Evolutionary conservation across 2,797 vertebrate genomes (phyloP).

Genomic region (Cyprinodon diabolis): DNA sequence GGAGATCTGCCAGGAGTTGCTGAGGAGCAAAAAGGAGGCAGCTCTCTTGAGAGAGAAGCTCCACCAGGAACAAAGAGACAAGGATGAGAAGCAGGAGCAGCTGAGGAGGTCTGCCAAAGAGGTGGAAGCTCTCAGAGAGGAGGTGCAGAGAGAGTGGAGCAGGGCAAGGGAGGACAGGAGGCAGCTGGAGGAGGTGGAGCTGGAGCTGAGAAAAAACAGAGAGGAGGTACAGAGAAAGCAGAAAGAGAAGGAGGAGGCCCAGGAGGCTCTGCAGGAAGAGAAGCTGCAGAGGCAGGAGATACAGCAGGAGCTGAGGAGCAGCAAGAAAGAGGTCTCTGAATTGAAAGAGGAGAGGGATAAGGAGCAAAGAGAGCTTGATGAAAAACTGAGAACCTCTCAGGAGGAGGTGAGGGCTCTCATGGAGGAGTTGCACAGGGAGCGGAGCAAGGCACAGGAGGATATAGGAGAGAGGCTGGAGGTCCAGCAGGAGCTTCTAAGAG

Average conservation of each 20-base stretch:
- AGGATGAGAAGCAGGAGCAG: neutral
- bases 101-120: no score
- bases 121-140: neutral
- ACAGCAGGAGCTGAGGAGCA: neutral
- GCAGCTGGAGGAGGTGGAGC: neutral
- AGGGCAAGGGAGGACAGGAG: neutral
- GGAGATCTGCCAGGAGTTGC: neutral
- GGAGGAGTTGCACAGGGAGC: constrained; percentile 7
- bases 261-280: neutral
- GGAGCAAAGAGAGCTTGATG: neutral
- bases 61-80: neutral
- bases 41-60: neutral
- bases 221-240: neutral
- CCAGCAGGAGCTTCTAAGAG: neutral
- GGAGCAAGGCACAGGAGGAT: constrained; percentile 5
- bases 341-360: neutral
- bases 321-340: neutral
- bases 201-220: neutral
- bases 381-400: constrained; percentile 5
- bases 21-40: neutral
- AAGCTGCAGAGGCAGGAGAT: neutral
- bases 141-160: neutral
- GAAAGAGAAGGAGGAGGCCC: neutral
- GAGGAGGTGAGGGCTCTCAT: neutral
- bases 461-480: neutral